Evolutionary conservation across 2,888 invertebrate genomes (phyloP), one percentile per base, ranked within the genome.

Genomic region (Microdon myrmicae): DNA sequence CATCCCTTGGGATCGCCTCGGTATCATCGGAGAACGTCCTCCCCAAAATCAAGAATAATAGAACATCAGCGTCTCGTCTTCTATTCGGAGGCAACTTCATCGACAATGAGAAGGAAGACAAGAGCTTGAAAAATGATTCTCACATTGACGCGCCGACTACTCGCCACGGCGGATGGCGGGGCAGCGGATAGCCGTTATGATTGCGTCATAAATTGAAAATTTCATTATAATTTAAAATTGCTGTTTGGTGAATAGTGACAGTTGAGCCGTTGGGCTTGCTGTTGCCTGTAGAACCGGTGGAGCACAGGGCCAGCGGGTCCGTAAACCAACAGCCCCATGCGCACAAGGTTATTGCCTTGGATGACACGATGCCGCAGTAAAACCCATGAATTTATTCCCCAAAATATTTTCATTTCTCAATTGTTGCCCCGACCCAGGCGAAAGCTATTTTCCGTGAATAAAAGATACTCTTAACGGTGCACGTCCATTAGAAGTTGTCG

Each of bases 321-420:
- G 22, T 10, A 7, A n/a, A 4, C 8, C 16, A 6, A 14, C 4
- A 14, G 12, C n/a, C n/a, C n/a, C n/a, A n/a, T 10, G 16, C 6
- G 14, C 12, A 37, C 16, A 16, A 29, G 9, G 31, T 22, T 32
- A 16, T 28, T 20, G 20, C 13, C 16, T 16, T 49, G 19, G 37
- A 25, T 37, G 59, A 49, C 55, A 47, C 58, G 56, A 58, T 37
- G 43, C 43, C 47, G 41, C 47, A 56, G 58, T 64, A 64, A 55
- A 64, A 58, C 43, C 45, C 38, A 64, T 38, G 37, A 64, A 64
- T 47, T 45, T 58, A 31, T 58, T 31, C 44, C 38, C 47, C 47
- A 56, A 64, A 64, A 64, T 58, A 58, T 64, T 64, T 64, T 58
- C 64, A 58, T 64, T 64, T 58, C 58, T 64, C 58, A 64, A 64